phyloP scores from a whole-genome alignment of 2,797 vertebrate species.

The Coracias cyanogaster region DNA sequence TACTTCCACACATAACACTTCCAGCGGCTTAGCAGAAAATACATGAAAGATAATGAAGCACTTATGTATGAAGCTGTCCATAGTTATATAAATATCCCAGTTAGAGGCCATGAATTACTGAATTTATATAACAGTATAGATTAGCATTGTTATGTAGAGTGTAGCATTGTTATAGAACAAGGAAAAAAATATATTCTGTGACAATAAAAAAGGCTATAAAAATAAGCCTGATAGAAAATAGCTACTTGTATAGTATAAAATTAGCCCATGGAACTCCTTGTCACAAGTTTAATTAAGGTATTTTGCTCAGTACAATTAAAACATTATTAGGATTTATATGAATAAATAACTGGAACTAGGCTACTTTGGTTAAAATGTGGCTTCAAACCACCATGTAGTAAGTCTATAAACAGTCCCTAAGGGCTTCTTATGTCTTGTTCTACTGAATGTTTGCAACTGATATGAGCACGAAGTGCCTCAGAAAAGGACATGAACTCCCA shows the following conservation, averaged over 20 bases:
- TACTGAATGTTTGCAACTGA: background rate
- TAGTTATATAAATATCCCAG: background rate
- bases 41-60: background rate
- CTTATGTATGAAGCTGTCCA: background rate
- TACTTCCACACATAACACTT: background rate
- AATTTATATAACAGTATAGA: background rate
- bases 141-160: background rate
- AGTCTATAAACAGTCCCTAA: background rate
- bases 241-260: background rate
- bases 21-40: background rate
- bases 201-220: background rate
- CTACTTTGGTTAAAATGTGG: background rate
- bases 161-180: background rate
- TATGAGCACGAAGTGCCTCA: background rate
- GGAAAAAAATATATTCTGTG: background rate
- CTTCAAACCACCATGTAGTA: background rate
- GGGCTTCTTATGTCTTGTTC: background rate
- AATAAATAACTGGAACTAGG: background rate
- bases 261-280: background rate
- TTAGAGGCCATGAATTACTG: background rate
- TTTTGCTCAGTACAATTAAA: conserved; percentile 8
- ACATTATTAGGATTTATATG: conserved; percentile 11
- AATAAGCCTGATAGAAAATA: conserved; percentile 14
- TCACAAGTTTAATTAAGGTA: background rate
- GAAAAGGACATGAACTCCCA: background rate